Conservation (phyloP, 2,888 invertebrate species). For the Dermolepida albohirtum region DNA sequence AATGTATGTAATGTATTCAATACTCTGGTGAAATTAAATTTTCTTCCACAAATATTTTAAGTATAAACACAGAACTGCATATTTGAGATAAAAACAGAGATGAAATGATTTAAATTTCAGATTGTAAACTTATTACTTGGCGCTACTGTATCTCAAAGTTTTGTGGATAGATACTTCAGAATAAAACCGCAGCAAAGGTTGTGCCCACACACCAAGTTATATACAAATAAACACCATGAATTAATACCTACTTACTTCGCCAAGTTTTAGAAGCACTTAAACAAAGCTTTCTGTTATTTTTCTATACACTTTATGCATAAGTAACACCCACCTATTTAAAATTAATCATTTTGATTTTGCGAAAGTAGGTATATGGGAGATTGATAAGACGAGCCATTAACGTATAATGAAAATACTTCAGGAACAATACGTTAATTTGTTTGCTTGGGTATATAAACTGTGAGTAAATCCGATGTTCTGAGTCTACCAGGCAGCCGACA, state of each 20-base stretch:
- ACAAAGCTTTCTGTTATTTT: slow-evolving; percentile 20
- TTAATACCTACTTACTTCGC: slow-evolving; percentile 1
- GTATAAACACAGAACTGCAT: no score
- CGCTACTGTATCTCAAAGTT: no score
- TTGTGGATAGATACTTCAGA: no score
- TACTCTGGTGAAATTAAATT: no score
- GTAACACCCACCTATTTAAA: not conserved
- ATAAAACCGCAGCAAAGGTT: not conserved
- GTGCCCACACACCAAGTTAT: slow-evolving; percentile 4
- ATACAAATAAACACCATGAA: slow-evolving; percentile 9
- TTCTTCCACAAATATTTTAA: no score
- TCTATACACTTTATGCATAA: not conserved
- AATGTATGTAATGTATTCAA: no score
- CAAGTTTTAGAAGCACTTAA: slow-evolving; percentile 2
- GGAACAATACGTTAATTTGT: slow-evolving; percentile 17
- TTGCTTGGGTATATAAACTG: slow-evolving; percentile 26
- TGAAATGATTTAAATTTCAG: no score
- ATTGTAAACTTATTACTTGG: no score
- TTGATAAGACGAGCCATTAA: slow-evolving; percentile 26
- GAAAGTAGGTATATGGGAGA: not conserved
- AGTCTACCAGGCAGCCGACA: not conserved
- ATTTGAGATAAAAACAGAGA: no score
- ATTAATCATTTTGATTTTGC: slow-evolving; percentile 25
- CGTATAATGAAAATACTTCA: slow-evolving; percentile 6
- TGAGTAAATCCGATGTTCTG: slow-evolving; percentile 5